A percentile compares a stretch with the other conserved stretches of the same genome.
Conservation (phyloP, 2,888 invertebrate species). For the Habroteleia sp. region DNA sequence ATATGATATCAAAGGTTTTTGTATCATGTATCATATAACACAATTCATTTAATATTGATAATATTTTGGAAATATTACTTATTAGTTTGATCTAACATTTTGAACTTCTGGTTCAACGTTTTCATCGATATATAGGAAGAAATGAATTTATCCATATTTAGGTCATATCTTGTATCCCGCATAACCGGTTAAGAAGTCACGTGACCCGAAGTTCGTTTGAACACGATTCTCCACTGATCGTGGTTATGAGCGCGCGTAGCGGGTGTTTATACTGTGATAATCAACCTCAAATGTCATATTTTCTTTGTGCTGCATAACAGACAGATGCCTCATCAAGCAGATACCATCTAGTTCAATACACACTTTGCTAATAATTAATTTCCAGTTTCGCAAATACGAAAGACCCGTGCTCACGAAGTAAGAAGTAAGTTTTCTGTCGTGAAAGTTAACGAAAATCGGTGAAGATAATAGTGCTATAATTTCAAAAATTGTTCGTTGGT, state of each 20-base stretch:
- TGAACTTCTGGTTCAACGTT: not conserved
- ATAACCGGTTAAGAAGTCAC: conserved; percentile 61
- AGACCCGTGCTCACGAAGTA: conserved; percentile 25
- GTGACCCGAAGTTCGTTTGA: conserved; percentile 54
- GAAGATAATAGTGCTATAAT: conserved; percentile 28
- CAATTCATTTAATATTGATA: no score
- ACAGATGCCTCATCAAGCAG: conserved; percentile 32
- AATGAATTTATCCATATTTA: conserved; percentile 43
- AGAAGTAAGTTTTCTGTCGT: conserved; percentile 40
- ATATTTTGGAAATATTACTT: no score
- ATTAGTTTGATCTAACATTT: no score
- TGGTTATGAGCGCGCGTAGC: conserved; percentile 53
- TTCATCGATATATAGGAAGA: not conserved
- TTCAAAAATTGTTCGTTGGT: conserved; percentile 23
- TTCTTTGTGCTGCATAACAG: conserved; percentile 36
- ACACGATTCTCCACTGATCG: conserved; percentile 56
- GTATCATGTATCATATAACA: no score
- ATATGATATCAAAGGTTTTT: no score
- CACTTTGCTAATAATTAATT: no score
- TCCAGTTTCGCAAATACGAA: conserved; percentile 3
- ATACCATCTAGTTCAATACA: conserved; percentile 16
- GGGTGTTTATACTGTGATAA: conserved; percentile 63
- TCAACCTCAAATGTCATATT: conserved; percentile 62
- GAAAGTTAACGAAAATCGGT: conserved; percentile 30
- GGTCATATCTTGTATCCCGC: conserved; percentile 53